These are phyloP conservation scores for Myrmecophaga tridactyla DNA, from an alignment of 2,113 vertebrate genomes.

Conservation along the genomic window DNA sequence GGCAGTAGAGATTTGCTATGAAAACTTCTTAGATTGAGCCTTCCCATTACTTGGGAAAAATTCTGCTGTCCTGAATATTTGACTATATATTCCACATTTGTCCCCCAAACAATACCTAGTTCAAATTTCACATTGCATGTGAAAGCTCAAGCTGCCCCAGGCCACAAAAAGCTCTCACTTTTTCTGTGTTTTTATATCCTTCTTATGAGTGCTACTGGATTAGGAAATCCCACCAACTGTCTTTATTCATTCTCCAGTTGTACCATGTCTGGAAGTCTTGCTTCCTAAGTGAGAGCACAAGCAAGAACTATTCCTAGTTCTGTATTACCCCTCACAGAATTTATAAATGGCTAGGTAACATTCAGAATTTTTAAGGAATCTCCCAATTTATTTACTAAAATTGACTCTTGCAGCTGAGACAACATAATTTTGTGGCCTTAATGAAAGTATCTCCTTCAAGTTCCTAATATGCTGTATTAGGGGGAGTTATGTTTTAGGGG, in stretches of 20 bases:
- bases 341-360: neutral
- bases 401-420: neutral
- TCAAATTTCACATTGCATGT: neutral
- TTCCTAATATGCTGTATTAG: neutral
- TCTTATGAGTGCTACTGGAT: neutral
- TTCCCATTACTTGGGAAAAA: neutral
- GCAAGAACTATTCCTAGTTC: neutral
- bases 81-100: neutral
- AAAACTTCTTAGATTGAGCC: neutral
- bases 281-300: neutral
- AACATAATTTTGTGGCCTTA: neutral
- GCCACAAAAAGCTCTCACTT: neutral
- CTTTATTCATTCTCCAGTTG: constrained; percentile 5
- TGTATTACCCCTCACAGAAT: neutral
- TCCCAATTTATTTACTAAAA: constrained; percentile 27
- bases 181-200: neutral
- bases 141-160: neutral
- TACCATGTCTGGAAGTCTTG: neutral
- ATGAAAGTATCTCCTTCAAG: neutral
- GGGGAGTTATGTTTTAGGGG: neutral
- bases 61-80: neutral
- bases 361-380: neutral
- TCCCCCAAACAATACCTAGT: neutral
- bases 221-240: neutral
- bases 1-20: neutral